phyloP scores from a whole-genome alignment of 1,140 invertebrate species.

The Leptinotarsa lineolata region DNA sequence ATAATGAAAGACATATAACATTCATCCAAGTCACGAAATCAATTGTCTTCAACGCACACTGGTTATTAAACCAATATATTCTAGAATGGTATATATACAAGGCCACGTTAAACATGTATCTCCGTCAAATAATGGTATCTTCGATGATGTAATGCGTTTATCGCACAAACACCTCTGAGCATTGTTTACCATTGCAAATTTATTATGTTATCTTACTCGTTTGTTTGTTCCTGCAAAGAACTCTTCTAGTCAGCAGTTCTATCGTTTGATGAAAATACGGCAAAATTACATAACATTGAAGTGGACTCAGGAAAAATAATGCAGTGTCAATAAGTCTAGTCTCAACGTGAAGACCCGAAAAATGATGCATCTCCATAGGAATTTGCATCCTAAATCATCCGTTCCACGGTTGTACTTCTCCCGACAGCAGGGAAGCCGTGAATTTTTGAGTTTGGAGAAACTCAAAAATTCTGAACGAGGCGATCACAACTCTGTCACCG shows the following conservation, averaged over 20 bases:
- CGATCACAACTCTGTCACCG: too few relatives aligned
- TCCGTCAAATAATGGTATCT: neutral
- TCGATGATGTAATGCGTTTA: neutral
- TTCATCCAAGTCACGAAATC: neutral
- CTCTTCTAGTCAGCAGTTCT: neutral
- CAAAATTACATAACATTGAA: neutral
- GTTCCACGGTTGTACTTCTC: too few relatives aligned
- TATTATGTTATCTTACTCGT: neutral
- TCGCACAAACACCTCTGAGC: neutral
- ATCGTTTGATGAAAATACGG: neutral
- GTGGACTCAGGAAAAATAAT: neutral
- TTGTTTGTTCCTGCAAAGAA: neutral
- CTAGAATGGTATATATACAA: neutral
- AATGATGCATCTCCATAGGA: too few relatives aligned
- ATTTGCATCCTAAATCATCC: too few relatives aligned
- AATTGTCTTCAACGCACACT: neutral
- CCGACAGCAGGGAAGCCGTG: too few relatives aligned
- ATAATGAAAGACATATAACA: neutral
- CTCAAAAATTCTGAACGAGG: too few relatives aligned
- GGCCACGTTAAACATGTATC: neutral
- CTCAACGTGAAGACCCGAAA: too few relatives aligned
- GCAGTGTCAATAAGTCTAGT: neutral
- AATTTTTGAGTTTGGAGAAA: too few relatives aligned
- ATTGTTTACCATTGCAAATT: slow-evolving; percentile 6
- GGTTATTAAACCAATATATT: neutral